Percentiles rank a stretch among this genome's conserved stretches.
These are phyloP conservation scores for Teleogryllus oceanicus DNA, from an alignment of 2,888 invertebrate genomes.

Conservation along the genomic window DNA sequence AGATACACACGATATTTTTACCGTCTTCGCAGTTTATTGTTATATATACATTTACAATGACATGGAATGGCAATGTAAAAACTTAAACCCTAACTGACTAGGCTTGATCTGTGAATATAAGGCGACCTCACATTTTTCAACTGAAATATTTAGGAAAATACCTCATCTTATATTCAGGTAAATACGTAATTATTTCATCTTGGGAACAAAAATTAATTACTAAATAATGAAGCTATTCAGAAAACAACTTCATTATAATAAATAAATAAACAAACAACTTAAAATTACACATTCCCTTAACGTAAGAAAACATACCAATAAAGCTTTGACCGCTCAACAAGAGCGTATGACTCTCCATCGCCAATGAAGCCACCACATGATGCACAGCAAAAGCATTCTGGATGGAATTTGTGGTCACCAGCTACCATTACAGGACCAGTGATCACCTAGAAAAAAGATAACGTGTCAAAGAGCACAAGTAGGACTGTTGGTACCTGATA, in stretches of 20 bases:
- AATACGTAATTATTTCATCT: too few relatives aligned
- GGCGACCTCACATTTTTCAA: too few relatives aligned
- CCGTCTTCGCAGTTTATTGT: too few relatives aligned
- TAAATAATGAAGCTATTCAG: not conserved
- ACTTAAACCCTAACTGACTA: too few relatives aligned
- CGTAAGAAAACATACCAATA: conserved; percentile 63
- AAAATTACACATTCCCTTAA: not conserved
- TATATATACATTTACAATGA: too few relatives aligned
- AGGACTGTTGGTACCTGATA: not conserved
- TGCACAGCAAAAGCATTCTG: conserved; percentile 88
- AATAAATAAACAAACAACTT: conserved; percentile 23
- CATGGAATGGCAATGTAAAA: too few relatives aligned
- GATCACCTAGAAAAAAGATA: conserved; percentile 49
- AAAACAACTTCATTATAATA: not conserved
- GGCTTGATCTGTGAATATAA: too few relatives aligned
- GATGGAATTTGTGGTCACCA: conserved; percentile 92
- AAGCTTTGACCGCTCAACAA: conserved; percentile 83
- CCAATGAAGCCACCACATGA: conserved; percentile 81
- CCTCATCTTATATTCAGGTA: too few relatives aligned
- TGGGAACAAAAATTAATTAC: not conserved
- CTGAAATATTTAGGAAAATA: too few relatives aligned
- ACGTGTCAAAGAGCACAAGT: not conserved
- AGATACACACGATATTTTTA: too few relatives aligned
- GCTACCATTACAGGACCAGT: conserved; percentile 93
- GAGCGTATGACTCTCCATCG: conserved; percentile 87